These are phyloP conservation scores for Atlantisia rogersi DNA, from an alignment of 2,113 vertebrate genomes.

Conservation along the genomic window DNA sequence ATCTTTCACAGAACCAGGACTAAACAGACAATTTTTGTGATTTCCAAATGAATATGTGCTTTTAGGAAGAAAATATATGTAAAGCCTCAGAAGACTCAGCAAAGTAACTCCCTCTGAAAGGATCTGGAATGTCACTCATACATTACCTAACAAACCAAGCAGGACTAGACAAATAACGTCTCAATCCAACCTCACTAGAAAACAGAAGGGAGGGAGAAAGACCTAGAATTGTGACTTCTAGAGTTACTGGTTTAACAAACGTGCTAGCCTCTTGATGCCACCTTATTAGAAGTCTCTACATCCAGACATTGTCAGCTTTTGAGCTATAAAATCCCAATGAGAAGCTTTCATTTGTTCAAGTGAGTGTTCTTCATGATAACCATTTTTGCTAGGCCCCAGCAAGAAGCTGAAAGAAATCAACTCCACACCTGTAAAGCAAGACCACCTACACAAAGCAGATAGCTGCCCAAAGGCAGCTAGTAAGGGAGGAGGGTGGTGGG, in stretches of 20 bases:
- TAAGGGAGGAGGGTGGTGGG: background rate
- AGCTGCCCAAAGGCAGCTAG: background rate
- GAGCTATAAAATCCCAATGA: background rate
- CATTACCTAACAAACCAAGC: background rate
- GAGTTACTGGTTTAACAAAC: background rate
- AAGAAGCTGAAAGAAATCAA: background rate
- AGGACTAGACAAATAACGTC: background rate
- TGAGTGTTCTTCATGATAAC: background rate
- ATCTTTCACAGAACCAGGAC: background rate
- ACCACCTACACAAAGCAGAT: background rate
- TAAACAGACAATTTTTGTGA: background rate
- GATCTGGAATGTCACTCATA: background rate
- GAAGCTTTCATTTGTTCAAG: background rate
- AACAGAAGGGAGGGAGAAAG: background rate
- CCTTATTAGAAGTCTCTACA: background rate
- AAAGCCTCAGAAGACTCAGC: background rate
- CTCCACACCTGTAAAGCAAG: background rate
- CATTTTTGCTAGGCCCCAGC: background rate
- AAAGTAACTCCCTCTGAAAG: no score
- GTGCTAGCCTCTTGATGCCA: background rate
- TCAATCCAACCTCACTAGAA: background rate
- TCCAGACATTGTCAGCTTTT: background rate
- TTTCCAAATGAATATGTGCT: background rate
- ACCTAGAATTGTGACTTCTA: background rate
- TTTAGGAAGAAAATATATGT: background rate